Percentiles rank a stretch among this genome's conserved stretches.
phyloP scores from a whole-genome alignment of 1,140 invertebrate species.

The Lordiphosa clarofinis region DNA sequence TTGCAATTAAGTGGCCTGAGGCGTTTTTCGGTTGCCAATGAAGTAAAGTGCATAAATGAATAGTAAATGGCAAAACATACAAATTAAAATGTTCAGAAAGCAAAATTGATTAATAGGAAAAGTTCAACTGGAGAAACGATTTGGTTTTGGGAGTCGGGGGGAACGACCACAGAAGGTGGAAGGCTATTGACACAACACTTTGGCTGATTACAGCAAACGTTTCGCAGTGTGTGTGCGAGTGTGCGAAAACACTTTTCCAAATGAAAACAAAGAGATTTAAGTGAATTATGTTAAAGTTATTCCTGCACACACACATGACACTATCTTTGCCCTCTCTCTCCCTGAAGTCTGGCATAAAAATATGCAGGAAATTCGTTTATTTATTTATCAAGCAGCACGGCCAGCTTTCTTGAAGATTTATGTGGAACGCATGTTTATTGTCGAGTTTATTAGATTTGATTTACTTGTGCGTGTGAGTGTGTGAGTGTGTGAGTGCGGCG shows the following conservation, averaged over 20 bases:
- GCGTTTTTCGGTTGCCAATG: too few species aligned
- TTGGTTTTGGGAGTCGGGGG: too few species aligned
- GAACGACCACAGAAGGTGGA: too few species aligned
- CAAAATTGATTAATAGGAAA: too few species aligned
- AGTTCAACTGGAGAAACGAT: too few species aligned
- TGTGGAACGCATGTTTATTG: conserved; percentile 66
- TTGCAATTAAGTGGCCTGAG: too few species aligned
- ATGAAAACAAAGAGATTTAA: conserved; percentile 78
- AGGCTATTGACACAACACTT: conserved; percentile 71
- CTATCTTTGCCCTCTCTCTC: conserved; percentile 10
- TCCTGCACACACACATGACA: conserved; percentile 35
- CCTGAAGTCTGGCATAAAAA: conserved; percentile 13
- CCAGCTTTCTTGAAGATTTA: conserved; percentile 48
- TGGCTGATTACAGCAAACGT: conserved; percentile 65
- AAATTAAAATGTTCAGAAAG: too few species aligned
- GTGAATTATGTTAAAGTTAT: conserved; percentile 77
- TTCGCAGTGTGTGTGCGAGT: conserved; percentile 17
- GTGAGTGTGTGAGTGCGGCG: conserved; percentile 16
- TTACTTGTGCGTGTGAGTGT: conserved; percentile 43
- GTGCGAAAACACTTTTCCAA: conserved; percentile 65
- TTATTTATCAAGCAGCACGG: conserved; percentile 49
- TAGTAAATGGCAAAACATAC: too few species aligned
- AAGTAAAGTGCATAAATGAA: too few species aligned
- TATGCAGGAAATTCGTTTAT: conserved; percentile 55
- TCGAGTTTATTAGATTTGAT: conserved; percentile 77